Evolutionary conservation across 1,140 invertebrate genomes (phyloP).

Genomic region (Cyclina sinensis): DNA sequence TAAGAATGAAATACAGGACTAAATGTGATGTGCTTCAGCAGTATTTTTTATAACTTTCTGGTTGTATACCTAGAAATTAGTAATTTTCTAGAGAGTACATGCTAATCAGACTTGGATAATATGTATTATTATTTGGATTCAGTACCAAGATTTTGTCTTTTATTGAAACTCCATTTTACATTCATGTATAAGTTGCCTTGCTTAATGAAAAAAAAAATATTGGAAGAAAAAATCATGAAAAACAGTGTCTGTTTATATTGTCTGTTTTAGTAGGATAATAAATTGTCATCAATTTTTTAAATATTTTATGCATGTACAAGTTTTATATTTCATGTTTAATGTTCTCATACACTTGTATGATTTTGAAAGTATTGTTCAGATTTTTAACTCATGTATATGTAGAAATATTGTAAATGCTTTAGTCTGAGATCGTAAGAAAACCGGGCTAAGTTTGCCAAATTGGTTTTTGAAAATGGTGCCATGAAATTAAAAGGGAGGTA

Average conservation of each 20-base stretch:
- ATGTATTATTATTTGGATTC: no score
- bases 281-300: constrained; percentile 30
- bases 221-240: not conserved
- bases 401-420: constrained; percentile 11
- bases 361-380: not conserved
- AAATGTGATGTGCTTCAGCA: no score
- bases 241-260: not conserved
- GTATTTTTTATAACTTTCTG: no score
- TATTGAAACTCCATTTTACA: not conserved
- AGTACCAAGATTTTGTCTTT: no score
- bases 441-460: not conserved
- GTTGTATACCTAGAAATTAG: no score
- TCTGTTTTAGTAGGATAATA: constrained; percentile 15
- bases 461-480: not conserved
- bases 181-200: not conserved
- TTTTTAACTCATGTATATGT: constrained; percentile 12
- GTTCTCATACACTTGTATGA: not conserved
- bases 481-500: not conserved
- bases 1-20: no score
- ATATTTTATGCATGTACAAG: not conserved
- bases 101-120: no score
- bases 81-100: no score
- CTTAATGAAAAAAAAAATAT: not conserved
- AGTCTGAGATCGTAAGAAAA: not conserved
- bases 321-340: constrained; percentile 1